Evolutionary conservation across 92 coral and sea anemone species (phyloP).

Genomic region (Isaurus tuberculatus): DNA sequence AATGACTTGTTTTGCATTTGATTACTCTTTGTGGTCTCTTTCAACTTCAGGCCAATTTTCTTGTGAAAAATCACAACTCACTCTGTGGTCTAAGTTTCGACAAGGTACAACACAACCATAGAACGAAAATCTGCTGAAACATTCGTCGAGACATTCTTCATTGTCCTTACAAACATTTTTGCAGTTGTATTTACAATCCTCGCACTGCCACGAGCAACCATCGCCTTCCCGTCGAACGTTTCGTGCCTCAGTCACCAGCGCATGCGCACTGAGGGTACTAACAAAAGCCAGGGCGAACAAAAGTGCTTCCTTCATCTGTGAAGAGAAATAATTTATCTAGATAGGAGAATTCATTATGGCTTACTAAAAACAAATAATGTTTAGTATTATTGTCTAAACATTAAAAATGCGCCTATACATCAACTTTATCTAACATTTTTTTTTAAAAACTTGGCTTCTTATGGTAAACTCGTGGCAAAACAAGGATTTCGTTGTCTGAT

Average conservation of each 20-base stretch:
- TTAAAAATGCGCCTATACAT: too few species aligned
- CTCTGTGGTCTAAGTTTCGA: not conserved
- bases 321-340: not conserved
- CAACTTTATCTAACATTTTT: too few species aligned
- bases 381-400: too few species aligned
- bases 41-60: too few species aligned
- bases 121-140: not conserved
- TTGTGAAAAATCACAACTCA: not conserved
- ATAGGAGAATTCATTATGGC: too few species aligned
- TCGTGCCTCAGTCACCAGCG: not conserved
- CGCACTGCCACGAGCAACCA: not conserved
- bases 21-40: too few species aligned
- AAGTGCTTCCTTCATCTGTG: not conserved
- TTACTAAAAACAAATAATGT: too few species aligned
- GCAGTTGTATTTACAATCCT: slow-evolving; percentile 2
- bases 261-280: not conserved
- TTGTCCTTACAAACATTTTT: not conserved
- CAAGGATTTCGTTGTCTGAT: too few species aligned
- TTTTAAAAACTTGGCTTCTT: too few species aligned
- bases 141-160: not conserved
- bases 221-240: not conserved
- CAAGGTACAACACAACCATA: not conserved
- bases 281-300: not conserved
- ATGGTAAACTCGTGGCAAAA: too few species aligned
- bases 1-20: too few species aligned